phyloP scores from a whole-genome alignment of 2,888 invertebrate species.

The Folsomia manolachei region DNA sequence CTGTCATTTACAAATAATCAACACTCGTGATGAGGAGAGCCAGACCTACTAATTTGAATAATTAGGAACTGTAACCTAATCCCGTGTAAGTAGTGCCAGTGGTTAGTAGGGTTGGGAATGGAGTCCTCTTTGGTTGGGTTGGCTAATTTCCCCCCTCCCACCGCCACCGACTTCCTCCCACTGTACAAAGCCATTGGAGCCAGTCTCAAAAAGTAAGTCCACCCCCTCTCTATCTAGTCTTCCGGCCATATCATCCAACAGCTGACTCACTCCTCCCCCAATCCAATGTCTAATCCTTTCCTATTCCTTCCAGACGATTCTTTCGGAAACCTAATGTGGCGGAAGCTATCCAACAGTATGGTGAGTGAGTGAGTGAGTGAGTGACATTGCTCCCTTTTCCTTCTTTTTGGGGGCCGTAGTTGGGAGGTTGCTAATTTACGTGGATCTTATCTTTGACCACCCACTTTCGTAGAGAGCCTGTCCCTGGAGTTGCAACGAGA shows the following conservation, averaged over 20 bases:
- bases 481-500: constrained; percentile 46
- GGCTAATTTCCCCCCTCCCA: constrained; percentile 31
- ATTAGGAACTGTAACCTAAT: too few relatives aligned
- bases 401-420: too few relatives aligned
- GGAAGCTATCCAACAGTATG: constrained; percentile 49
- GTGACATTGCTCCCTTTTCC: not conserved
- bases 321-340: constrained; percentile 50
- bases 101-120: too few relatives aligned
- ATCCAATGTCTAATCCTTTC: too few relatives aligned
- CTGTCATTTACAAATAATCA: too few relatives aligned
- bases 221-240: not conserved
- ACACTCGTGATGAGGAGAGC: too few relatives aligned
- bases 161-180: constrained; percentile 45
- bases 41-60: too few relatives aligned
- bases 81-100: too few relatives aligned
- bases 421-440: too few relatives aligned
- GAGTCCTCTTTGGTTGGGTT: constrained; percentile 30
- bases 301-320: constrained; percentile 40
- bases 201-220: constrained; percentile 46
- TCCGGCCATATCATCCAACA: not conserved
- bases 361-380: constrained; percentile 23
- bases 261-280: too few relatives aligned
- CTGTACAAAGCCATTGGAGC: constrained; percentile 49
- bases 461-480: constrained; percentile 38
- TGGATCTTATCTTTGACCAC: too few relatives aligned